Percentiles rank a stretch among this genome's conserved stretches.
phyloP scores from a whole-genome alignment of 2,888 invertebrate species.

The Hoplodrina ambigua region DNA sequence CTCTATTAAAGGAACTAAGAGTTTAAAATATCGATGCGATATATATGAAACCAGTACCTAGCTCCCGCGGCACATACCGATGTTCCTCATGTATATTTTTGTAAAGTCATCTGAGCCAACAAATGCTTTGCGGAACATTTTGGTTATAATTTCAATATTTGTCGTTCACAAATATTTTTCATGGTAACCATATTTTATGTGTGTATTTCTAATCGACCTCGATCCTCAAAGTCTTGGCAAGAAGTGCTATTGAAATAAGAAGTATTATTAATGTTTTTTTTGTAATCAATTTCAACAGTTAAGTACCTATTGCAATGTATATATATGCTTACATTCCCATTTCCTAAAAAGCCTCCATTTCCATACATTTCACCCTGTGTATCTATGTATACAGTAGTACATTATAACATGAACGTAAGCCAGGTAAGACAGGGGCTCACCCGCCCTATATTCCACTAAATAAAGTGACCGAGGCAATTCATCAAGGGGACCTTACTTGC shows the following conservation, averaged over 20 bases:
- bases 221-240: background rate
- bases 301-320: too few relatives aligned
- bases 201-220: background rate
- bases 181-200: background rate
- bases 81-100: background rate
- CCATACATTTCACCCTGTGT: constrained; percentile 18
- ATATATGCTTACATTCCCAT: background rate
- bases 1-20: too few relatives aligned
- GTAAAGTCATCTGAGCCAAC: background rate
- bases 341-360: constrained; percentile 8
- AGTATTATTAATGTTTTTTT: too few relatives aligned
- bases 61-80: background rate
- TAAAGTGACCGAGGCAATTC: constrained; percentile 65
- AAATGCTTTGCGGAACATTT: constrained; percentile 1
- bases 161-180: background rate
- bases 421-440: constrained; percentile 51
- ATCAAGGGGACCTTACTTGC: constrained; percentile 56
- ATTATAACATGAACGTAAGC: constrained; percentile 32
- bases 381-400: background rate
- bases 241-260: background rate
- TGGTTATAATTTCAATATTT: constrained; percentile 3
- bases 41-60: too few relatives aligned
- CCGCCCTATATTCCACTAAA: constrained; percentile 53
- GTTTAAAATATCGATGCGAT: too few relatives aligned
- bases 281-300: too few relatives aligned